Evolutionary conservation across 2,888 invertebrate genomes (phyloP), one percentile per base, ranked within the genome.

Genomic region (Athalia cordata): DNA sequence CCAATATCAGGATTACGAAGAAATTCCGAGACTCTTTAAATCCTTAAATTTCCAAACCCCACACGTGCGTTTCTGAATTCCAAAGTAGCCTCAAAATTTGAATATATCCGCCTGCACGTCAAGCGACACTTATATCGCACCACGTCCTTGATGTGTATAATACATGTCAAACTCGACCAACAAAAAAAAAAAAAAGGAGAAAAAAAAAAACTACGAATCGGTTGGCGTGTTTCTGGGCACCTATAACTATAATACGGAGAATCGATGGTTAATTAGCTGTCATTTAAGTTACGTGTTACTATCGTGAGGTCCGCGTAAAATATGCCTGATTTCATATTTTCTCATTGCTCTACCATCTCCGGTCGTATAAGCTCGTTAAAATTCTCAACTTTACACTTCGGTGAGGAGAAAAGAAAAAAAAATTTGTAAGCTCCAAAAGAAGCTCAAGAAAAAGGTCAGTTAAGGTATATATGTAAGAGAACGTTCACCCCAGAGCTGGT

Each of bases 401-500:
- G 55, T 11, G n/a, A 66, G 3, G n/a, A 66, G 5, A 50, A 49
- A 66, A 66, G 3, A 6, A 9, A 0, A 57, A 7, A n/a, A 57
- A 45, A 13, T 57, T 6, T 55, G 55, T 11, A 55, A 55, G 5
- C 55, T n/a, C 55, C n/a, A 55, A 55, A 55, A 55, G n/a, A n/a
- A 55, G n/a, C n/a, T 11, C 11, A 47, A 72, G 52, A 45, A 59
- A 72, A 72, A 59, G 47, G 47, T 9, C 72, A 72, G 13, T 7
- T 15, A 0, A 62, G 62, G 8, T 29, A 13, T 57, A 59, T 59
- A 13, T 13, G 8, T 47, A 72, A 59, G 72, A 72, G 59, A 72
- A 47, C 59, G 55, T 70, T 70, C 70, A 70, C 70, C 70, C 57
- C 57, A 13, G 13, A 43, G 55, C 70, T 29, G 29, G 29, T 29